A percentile compares a stretch with the other conserved stretches of the same genome.
phyloP scores from a whole-genome alignment of 2,888 invertebrate species.

The Drosophila bunnanda region DNA sequence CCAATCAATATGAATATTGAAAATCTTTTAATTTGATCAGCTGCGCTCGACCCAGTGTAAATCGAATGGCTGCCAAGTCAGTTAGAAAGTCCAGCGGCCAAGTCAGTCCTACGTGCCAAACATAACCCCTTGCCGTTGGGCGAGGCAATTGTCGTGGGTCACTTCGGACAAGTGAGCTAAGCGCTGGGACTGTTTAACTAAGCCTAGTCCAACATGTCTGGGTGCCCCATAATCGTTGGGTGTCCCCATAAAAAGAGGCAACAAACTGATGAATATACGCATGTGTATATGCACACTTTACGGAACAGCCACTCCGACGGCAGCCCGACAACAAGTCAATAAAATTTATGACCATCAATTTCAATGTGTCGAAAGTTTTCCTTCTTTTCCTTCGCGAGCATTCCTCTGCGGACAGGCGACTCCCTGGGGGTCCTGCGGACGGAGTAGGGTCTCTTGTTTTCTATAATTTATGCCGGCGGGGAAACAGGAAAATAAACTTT shows the following conservation, averaged over 20 bases:
- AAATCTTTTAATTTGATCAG: conserved; percentile 28
- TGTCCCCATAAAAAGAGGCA: conserved; percentile 37
- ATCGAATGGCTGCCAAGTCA: conserved; percentile 39
- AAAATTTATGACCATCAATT: conserved; percentile 71
- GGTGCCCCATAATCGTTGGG: conserved; percentile 40
- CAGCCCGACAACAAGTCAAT: conserved; percentile 59
- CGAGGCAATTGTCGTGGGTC: conserved; percentile 36
- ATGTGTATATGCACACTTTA: conserved; percentile 52
- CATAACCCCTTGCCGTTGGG: conserved; percentile 21
- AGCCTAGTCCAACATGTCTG: conserved; percentile 22
- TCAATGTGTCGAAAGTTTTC: conserved; percentile 58
- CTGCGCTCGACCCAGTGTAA: conserved; percentile 28
- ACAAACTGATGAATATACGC: conserved; percentile 15
- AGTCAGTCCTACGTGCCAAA: conserved; percentile 58
- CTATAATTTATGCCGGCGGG: conserved; percentile 55
- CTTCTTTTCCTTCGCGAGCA: conserved; percentile 6
- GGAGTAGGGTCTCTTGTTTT: conserved; percentile 37
- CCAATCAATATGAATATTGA: conserved; percentile 32
- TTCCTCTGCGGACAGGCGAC: conserved; percentile 24
- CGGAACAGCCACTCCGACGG: conserved; percentile 39
- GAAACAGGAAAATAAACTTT: conserved; percentile 28
- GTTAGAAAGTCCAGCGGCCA: conserved; percentile 40
- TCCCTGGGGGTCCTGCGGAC: conserved; percentile 16
- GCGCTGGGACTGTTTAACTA: conserved; percentile 50
- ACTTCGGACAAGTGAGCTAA: conserved; percentile 63